Evolutionary conservation across 1,140 invertebrate genomes (phyloP).

Genomic region (Pseudomyrmex dendroicus): DNA sequence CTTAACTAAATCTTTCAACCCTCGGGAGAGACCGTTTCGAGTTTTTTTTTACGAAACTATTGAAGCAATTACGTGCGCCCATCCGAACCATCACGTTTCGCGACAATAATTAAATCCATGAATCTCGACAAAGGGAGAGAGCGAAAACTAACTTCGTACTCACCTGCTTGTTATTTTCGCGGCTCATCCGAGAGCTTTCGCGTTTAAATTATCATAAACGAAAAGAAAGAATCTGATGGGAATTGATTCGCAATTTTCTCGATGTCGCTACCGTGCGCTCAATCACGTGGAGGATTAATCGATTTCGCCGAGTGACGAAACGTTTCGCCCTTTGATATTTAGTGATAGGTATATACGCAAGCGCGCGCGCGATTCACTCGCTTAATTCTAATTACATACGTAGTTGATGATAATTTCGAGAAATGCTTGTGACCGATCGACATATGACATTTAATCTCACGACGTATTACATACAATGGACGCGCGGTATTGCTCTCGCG

Average conservation of each 20-base stretch:
- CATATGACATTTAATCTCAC: slow-evolving; percentile 31
- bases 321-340: not conserved
- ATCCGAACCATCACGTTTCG: not conserved
- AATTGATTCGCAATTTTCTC: slow-evolving; percentile 11
- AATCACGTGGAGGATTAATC: slow-evolving; percentile 31
- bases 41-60: not conserved
- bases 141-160: not conserved
- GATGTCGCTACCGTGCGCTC: not conserved
- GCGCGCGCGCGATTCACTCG: not conserved
- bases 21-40: not conserved
- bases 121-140: not conserved
- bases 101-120: slow-evolving; percentile 31
- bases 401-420: slow-evolving; percentile 40
- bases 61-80: not conserved
- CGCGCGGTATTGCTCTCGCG: not conserved
- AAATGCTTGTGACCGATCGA: slow-evolving; percentile 26
- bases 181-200: not conserved
- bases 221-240: not conserved
- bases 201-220: slow-evolving; percentile 25
- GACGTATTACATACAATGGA: slow-evolving; percentile 9
- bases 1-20: not conserved
- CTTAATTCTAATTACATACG: slow-evolving; percentile 42
- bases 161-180: not conserved
- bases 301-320: not conserved
- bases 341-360: not conserved